A percentile compares a stretch with the other conserved stretches of the same genome.
These are phyloP conservation scores for Pitta sordida DNA, from an alignment of 2,113 vertebrate genomes.

Conservation along the genomic window DNA sequence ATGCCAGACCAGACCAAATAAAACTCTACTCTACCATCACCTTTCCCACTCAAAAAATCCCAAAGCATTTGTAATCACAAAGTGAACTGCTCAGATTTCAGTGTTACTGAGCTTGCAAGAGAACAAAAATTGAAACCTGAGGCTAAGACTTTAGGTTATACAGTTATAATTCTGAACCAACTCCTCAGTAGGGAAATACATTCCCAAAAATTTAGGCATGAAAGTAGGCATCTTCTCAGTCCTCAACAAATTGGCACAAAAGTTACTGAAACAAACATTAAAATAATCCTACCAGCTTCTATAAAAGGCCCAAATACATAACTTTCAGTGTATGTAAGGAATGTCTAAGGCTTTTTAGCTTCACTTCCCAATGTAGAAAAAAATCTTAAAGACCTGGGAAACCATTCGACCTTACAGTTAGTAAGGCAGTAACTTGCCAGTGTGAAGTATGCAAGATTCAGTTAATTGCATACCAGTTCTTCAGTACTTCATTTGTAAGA, in stretches of 20 bases:
- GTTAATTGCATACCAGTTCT: accelerated
- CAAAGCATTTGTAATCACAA: not conserved
- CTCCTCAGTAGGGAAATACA: not conserved
- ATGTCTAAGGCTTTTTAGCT: not conserved
- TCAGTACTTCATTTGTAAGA: not conserved
- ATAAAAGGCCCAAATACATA: not conserved
- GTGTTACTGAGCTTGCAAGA: not conserved
- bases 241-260: not conserved
- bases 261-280: not conserved
- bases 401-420: not conserved
- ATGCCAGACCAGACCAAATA: not conserved
- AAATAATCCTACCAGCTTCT: not conserved
- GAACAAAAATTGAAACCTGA: not conserved
- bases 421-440: not conserved
- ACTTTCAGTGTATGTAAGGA: not conserved
- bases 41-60: accelerated
- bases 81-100: not conserved
- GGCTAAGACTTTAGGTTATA: not conserved
- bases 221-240: not conserved
- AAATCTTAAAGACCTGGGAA: not conserved
- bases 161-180: not conserved
- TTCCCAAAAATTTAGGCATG: not conserved
- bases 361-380: not conserved
- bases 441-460: not conserved
- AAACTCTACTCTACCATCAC: not conserved